Percentiles rank a stretch among this genome's conserved stretches.
phyloP scores from a whole-genome alignment of 2,797 vertebrate species.

The Megaceryle alcyon region DNA sequence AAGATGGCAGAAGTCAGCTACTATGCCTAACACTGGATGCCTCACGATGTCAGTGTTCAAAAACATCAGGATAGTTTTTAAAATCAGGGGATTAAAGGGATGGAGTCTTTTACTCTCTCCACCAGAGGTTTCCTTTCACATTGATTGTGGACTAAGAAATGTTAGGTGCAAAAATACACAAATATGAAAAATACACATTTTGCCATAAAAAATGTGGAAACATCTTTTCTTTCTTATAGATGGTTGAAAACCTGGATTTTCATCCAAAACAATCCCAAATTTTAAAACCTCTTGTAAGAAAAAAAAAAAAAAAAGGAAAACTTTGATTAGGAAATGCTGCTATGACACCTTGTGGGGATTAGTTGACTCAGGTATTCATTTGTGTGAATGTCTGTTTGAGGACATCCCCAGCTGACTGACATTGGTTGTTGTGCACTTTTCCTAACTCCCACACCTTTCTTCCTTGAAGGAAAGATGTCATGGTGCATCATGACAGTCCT shows the following conservation, averaged over 20 bases:
- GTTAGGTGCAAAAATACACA: not conserved
- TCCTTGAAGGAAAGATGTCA: not conserved
- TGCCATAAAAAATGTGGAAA: not conserved
- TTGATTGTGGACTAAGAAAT: not conserved
- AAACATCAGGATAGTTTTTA: not conserved
- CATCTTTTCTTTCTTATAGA: not conserved
- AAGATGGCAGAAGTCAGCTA: not conserved
- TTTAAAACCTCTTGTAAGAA: not conserved
- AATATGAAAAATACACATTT: not conserved
- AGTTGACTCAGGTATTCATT: not conserved
- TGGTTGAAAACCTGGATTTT: not conserved
- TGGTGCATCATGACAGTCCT: not conserved
- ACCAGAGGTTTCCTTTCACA: not conserved
- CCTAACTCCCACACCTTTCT: not conserved
- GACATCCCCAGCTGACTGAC: not conserved
- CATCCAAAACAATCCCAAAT: not conserved
- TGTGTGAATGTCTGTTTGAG: not conserved
- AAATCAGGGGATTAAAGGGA: not conserved
- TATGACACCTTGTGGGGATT: not conserved
- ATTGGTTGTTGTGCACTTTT: accelerated
- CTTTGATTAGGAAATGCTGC: not conserved
- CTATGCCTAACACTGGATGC: not conserved
- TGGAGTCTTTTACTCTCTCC: not conserved
- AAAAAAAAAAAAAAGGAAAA: not conserved
- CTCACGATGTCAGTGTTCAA: not conserved